Evolutionary conservation across 2,797 vertebrate species (phyloP).

Genomic region (Geotria australis): DNA sequence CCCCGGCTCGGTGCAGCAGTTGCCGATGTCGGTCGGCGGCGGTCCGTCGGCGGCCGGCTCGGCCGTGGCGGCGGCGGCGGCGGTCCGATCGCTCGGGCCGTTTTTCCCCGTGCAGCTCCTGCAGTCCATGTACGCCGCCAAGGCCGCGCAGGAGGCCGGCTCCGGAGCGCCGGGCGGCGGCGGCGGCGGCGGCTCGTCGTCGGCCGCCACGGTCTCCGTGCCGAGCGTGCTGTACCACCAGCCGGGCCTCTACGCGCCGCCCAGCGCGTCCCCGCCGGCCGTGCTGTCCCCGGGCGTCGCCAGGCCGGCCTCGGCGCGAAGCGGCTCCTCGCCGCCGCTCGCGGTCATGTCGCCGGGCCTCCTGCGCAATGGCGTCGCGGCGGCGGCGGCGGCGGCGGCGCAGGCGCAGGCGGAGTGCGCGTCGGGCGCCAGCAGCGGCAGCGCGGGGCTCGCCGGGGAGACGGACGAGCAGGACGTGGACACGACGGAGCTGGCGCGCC

Average conservation of each 20-base stretch:
- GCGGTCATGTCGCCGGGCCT: no score
- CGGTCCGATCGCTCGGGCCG: slow-evolving; percentile 82
- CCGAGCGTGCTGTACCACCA: background rate
- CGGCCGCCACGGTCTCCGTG: no score
- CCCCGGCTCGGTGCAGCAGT: background rate
- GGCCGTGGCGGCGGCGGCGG: slow-evolving; percentile 51
- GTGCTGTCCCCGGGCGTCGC: background rate
- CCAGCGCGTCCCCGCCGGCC: background rate
- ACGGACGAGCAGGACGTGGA: slow-evolving; percentile 24
- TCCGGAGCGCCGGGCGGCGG: no score
- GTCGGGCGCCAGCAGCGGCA: slow-evolving; percentile 10
- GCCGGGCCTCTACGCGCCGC: background rate
- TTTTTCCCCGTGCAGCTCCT: slow-evolving; percentile 88
- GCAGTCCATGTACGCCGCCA: slow-evolving; percentile 78
- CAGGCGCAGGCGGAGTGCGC: slow-evolving; percentile 1
- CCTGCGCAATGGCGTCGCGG: no score
- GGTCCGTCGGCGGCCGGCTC: slow-evolving; percentile 25
- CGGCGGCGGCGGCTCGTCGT: no score
- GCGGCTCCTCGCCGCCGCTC: background rate
- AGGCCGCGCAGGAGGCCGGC: slow-evolving; percentile 85
- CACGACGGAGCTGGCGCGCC: slow-evolving; percentile 78
- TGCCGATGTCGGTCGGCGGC: background rate
- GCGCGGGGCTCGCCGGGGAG: slow-evolving; percentile 26
- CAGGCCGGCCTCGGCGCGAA: background rate
- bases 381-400: slow-evolving; percentile 10